phyloP scores from a whole-genome alignment of 2,888 invertebrate species.

The Scaptomyza parva region DNA sequence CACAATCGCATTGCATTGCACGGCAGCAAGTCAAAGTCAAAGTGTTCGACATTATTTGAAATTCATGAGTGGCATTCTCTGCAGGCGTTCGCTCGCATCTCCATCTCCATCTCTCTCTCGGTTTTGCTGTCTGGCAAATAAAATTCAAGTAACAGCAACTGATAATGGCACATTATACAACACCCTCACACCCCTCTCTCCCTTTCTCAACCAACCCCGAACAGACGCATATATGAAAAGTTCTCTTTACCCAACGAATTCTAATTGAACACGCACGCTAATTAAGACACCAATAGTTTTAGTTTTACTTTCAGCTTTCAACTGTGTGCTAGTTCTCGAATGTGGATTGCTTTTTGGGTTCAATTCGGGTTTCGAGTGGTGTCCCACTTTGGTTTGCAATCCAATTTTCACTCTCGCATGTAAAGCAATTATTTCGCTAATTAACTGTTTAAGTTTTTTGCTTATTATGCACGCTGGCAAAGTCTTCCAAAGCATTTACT shows the following conservation, averaged over 20 bases:
- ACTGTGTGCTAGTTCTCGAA: constrained; percentile 44
- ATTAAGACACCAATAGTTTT: constrained; percentile 78
- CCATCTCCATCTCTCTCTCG: too few relatives aligned
- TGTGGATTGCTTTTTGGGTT: constrained; percentile 21
- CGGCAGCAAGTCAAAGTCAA: constrained; percentile 73
- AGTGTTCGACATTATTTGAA: constrained; percentile 80
- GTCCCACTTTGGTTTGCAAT: constrained; percentile 32
- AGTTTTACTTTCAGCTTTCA: constrained; percentile 58
- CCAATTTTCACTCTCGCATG: constrained; percentile 48
- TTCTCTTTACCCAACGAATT: constrained; percentile 29
- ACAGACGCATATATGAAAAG: background rate
- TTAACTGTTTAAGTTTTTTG: constrained; percentile 78
- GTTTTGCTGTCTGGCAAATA: constrained; percentile 62
- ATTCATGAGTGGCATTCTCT: constrained; percentile 74
- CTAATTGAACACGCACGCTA: constrained; percentile 78
- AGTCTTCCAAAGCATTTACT: constrained; percentile 49
- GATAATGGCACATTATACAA: constrained; percentile 70
- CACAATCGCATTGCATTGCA: constrained; percentile 68
- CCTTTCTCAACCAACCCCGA: too few relatives aligned
- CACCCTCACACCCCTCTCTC: background rate
- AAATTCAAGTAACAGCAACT: constrained; percentile 73
- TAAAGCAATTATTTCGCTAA: constrained; percentile 76
- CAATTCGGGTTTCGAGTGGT: constrained; percentile 10
- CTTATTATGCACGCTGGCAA: constrained; percentile 57
- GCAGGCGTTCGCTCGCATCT: constrained; percentile 14